Evolutionary conservation across 2,888 invertebrate genomes (phyloP).

Genomic region (Macropis europaea): DNA sequence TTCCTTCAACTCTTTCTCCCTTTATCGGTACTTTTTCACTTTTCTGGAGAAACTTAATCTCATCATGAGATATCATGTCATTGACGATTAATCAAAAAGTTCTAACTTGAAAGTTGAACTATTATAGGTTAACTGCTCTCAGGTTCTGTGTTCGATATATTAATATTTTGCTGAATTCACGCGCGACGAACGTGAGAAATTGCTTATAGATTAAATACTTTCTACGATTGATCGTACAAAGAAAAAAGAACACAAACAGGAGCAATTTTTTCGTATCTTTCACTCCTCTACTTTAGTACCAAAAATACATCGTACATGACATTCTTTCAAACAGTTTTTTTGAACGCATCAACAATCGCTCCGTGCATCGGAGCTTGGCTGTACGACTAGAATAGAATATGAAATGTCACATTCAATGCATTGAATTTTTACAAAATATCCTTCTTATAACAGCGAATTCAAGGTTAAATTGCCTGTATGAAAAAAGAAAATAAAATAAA

Average conservation of each 20-base stretch:
- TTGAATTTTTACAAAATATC: neutral
- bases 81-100: conserved; percentile 28
- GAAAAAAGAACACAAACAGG: too few relatives aligned
- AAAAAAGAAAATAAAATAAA: neutral
- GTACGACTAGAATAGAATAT: neutral
- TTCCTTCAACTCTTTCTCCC: conserved; percentile 64
- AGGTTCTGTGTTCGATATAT: too few relatives aligned
- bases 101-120: conserved; percentile 13
- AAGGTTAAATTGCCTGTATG: neutral
- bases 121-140: conserved; percentile 23
- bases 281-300: neutral
- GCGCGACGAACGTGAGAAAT: neutral
- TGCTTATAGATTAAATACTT: neutral
- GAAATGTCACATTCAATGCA: neutral
- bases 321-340: conserved; percentile 3
- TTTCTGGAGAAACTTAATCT: too few relatives aligned
- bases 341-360: conserved; percentile 1
- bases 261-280: neutral
- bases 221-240: neutral
- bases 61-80: conserved; percentile 75
- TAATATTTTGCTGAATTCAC: conserved; percentile 1
- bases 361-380: neutral
- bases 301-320: conserved; percentile 2
- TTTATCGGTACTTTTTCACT: conserved; percentile 72
- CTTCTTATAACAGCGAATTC: neutral